Base-by-base conservation (phyloP, 2,888 invertebrate genomes). In the Cryptocheilus praepositus region DNA sequence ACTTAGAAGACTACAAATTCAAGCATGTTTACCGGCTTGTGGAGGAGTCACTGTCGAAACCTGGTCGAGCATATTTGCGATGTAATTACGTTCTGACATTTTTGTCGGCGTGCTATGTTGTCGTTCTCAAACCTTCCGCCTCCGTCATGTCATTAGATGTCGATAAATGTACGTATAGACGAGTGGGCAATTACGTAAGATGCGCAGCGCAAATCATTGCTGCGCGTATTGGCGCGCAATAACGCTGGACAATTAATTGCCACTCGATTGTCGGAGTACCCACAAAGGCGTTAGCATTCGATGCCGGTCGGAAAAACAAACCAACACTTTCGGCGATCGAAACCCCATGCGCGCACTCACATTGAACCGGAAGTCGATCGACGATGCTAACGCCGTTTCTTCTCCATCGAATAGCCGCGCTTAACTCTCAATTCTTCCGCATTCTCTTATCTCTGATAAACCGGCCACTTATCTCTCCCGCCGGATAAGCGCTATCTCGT, bases 391-490 rank as follows among this genome's bases (percentile, higher is more conserved):
- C 13, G 21, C 44, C 21, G 5, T 36, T 16, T 16, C 44, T 18
- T 18, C 19, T 36, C 25, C 65, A 7, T 11, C 25, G 11, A 22
- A 8, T 8, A 18, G 0, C 8, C 15, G 21, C 54, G 25, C 21
- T 36, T 7, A 19, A 8, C 46, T 25, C 8, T 53, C 45, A 28
- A 51, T 59, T 70, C 15, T 15, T 19, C 15, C 7, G 19, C 44
- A 25, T 11, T 22, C 21, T 57, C 52, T 73, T 80, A 81, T 80
- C 81, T 28, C 11, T 19, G 76, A 79, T 72, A 72, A 67, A 65
- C 60, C 61, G 7, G 21, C 8, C 44, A 46, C 71, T 75, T 79
- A 80, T 81, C 80, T 62, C 51, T 21, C 11, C 49, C 53, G 13
- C 13, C 36, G 64, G 81, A 81, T 81, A 79, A 81, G 61, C 53